These are phyloP conservation scores for Hypsopygia costalis DNA, from an alignment of 2,888 invertebrate species.

Conservation along the genomic window DNA sequence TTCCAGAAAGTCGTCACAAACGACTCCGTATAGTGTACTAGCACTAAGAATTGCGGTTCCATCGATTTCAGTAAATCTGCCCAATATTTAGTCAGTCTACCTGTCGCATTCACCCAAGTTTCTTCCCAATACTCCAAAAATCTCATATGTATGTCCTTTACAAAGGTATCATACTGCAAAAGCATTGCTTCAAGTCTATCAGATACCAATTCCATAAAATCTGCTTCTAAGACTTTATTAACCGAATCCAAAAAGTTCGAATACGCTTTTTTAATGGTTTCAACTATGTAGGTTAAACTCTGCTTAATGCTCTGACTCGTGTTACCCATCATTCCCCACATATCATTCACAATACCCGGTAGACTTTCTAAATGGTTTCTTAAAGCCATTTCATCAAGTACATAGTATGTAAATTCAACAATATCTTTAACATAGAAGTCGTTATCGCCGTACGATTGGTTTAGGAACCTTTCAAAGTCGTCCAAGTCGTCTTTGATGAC, in stretches of 20 bases:
- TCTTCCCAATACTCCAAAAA: conserved; percentile 84
- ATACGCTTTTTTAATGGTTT: conserved; percentile 86
- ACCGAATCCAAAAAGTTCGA: conserved; percentile 85
- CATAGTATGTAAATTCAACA: conserved; percentile 83
- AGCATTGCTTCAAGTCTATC: conserved; percentile 84
- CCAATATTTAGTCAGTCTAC: conserved; percentile 85
- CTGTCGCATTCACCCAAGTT: conserved; percentile 85
- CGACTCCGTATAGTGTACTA: conserved; percentile 88
- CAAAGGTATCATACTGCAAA: conserved; percentile 88
- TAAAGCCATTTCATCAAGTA: conserved; percentile 89
- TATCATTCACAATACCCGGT: conserved; percentile 89
- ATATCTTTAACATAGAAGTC: conserved; percentile 92
- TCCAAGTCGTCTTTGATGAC: conserved; percentile 87
- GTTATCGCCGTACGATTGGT: conserved; percentile 88
- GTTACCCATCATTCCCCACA: conserved; percentile 93
- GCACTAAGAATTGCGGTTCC: conserved; percentile 88
- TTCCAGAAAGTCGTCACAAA: conserved; percentile 87
- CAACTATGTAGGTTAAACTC: conserved; percentile 87
- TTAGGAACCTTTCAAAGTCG: conserved; percentile 84
- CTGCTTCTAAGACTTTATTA: conserved; percentile 86
- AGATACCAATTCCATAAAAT: conserved; percentile 87
- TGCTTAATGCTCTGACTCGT: conserved; percentile 89
- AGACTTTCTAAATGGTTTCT: conserved; percentile 88
- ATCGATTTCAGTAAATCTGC: conserved; percentile 85
- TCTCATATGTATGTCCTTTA: conserved; percentile 87